phyloP scores from a whole-genome alignment of 2,888 invertebrate species.

The Tribolium freemani region DNA sequence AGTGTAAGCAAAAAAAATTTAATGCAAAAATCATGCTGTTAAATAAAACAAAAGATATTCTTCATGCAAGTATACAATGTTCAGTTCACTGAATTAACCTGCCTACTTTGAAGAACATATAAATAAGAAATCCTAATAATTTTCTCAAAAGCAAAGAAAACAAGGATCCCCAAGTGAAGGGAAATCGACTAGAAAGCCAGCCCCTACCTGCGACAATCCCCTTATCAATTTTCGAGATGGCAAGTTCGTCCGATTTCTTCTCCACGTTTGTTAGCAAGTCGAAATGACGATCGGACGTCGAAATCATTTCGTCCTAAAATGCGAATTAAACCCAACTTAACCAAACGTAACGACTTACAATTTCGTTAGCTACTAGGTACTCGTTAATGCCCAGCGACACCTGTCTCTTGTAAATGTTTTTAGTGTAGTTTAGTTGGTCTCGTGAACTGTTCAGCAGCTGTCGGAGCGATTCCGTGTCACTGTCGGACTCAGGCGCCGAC shows the following conservation, averaged over 20 bases:
- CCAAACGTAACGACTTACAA: conserved; percentile 59
- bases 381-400: conserved; percentile 61
- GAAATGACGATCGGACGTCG: conserved; percentile 89
- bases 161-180: conserved; percentile 62
- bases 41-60: conserved; percentile 44
- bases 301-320: conserved; percentile 84
- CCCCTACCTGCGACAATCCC: conserved; percentile 65
- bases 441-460: conserved; percentile 63
- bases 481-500: conserved; percentile 59
- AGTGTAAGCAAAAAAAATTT: conserved; percentile 55
- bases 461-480: conserved; percentile 64
- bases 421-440: conserved; percentile 62
- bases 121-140: conserved; percentile 57
- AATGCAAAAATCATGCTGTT: conserved; percentile 59
- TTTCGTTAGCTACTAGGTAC: conserved; percentile 62
- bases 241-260: conserved; percentile 63
- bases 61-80: conserved; percentile 43
- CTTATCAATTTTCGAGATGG: conserved; percentile 61
- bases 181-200: conserved; percentile 61
- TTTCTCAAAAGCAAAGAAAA: conserved; percentile 62
- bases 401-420: conserved; percentile 63
- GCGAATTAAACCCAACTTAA: neutral
- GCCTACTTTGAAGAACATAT: conserved; percentile 59
- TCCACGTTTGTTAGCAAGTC: conserved; percentile 75
- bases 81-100: conserved; percentile 48